Evolutionary conservation across 2,888 invertebrate species (phyloP).

Genomic region (Selenia dentaria): DNA sequence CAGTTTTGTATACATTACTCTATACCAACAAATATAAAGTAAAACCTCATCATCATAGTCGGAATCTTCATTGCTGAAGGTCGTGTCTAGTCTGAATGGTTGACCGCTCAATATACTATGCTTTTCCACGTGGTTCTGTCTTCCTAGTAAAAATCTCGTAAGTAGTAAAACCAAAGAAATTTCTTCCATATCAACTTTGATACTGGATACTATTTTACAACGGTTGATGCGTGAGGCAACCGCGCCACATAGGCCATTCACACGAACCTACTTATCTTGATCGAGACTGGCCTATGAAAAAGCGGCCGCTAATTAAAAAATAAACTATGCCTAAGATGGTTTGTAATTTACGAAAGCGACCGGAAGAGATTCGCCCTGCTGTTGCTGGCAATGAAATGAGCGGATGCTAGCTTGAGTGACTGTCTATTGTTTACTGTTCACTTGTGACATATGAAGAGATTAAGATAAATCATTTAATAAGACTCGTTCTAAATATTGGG

Average conservation of each 20-base stretch:
- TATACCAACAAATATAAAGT: no score
- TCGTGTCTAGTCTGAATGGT: no score
- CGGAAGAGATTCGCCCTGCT: slow-evolving; percentile 64
- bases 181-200: background rate
- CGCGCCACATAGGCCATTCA: slow-evolving; percentile 77
- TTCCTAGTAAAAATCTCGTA: no score
- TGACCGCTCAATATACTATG: no score
- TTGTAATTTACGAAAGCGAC: slow-evolving; percentile 65
- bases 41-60: no score
- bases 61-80: no score
- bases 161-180: no score
- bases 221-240: slow-evolving; percentile 76
- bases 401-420: slow-evolving; percentile 8
- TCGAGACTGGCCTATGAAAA: slow-evolving; percentile 79
- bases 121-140: no score
- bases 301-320: slow-evolving; percentile 81
- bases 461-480: no score
- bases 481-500: no score
- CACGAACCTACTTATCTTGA: slow-evolving; percentile 79
- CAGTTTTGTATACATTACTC: no score
- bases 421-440: slow-evolving; percentile 12
- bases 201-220: slow-evolving; percentile 8
- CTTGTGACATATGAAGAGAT: no score
- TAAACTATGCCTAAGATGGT: slow-evolving; percentile 73
- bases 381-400: slow-evolving; percentile 3